Evolutionary conservation across 2,113 vertebrate genomes (phyloP).

Genomic region (Etia nguti): DNA sequence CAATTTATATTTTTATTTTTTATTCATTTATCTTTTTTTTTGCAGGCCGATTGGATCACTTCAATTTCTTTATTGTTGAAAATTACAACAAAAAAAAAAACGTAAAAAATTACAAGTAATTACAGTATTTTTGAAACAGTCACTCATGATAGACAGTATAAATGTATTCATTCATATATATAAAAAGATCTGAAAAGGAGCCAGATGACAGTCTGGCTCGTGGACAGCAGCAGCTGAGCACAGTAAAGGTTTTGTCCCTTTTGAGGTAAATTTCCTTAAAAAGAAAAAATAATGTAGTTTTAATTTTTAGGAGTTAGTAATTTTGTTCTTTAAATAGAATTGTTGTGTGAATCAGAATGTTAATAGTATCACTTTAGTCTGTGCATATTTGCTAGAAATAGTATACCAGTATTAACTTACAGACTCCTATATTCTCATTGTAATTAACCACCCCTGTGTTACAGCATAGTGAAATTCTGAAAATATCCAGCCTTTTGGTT

Average conservation of each 20-base stretch:
- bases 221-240: not conserved
- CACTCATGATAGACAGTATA: not conserved
- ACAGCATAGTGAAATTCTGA: not conserved
- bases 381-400: not conserved
- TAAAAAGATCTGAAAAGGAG: not conserved
- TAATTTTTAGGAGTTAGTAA: too few relatives aligned
- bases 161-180: not conserved
- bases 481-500: not conserved
- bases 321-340: too few relatives aligned
- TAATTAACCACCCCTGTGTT: not conserved
- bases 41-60: not conserved
- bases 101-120: not conserved
- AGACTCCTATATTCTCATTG: not conserved
- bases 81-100: fast-evolving
- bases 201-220: not conserved
- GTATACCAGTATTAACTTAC: not conserved
- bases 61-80: not conserved
- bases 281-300: not conserved
- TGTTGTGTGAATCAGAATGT: not conserved
- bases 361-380: not conserved
- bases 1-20: not conserved
- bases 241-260: not conserved
- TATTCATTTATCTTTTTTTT: not conserved
- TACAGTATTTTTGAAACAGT: fast-evolving
- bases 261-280: not conserved